phyloP scores from a whole-genome alignment of 2,797 vertebrate species.

The Lindbergichthys nudifrons region DNA sequence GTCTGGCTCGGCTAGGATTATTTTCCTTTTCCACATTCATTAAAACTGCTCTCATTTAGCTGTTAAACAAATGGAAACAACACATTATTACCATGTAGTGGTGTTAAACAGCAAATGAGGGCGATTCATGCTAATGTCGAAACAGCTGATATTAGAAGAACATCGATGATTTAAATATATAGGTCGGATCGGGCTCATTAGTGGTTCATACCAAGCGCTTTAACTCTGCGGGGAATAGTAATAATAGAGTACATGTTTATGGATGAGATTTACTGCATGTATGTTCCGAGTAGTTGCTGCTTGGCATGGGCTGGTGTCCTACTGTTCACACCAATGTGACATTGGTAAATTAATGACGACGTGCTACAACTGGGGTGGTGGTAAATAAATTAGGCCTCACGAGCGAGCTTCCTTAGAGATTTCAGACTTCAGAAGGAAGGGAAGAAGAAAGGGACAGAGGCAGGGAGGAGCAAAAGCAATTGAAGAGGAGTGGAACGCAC shows the following conservation, averaged over 20 bases:
- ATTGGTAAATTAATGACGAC: slow-evolving; percentile 73
- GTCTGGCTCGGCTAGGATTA: background rate
- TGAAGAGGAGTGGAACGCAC: slow-evolving; percentile 41
- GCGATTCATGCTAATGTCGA: slow-evolving; percentile 51
- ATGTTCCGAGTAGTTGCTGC: slow-evolving; percentile 29
- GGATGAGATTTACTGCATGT: slow-evolving; percentile 58
- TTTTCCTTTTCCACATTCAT: slow-evolving; percentile 22
- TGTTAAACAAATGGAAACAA: slow-evolving; percentile 46
- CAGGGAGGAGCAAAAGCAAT: slow-evolving; percentile 36
- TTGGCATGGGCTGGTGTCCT: slow-evolving; percentile 52
- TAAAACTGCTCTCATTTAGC: slow-evolving; percentile 31
- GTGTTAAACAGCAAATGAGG: slow-evolving; percentile 41
- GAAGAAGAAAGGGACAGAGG: slow-evolving; percentile 60
- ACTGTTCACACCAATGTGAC: slow-evolving; percentile 63
- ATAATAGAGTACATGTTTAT: slow-evolving; percentile 72
- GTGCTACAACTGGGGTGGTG: slow-evolving; percentile 59
- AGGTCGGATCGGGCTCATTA: slow-evolving; percentile 77
- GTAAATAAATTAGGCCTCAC: slow-evolving; percentile 76
- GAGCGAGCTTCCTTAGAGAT: slow-evolving; percentile 64
- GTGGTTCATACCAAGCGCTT: slow-evolving; percentile 59
- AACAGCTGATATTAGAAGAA: slow-evolving; percentile 44
- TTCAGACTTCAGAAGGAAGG: slow-evolving; percentile 70
- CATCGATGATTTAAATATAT: slow-evolving; percentile 69
- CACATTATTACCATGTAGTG: slow-evolving; percentile 12
- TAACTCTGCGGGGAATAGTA: slow-evolving; percentile 62